These are phyloP conservation scores for Acleris laterana DNA, from an alignment of 2,888 invertebrate species.

Conservation along the genomic window DNA sequence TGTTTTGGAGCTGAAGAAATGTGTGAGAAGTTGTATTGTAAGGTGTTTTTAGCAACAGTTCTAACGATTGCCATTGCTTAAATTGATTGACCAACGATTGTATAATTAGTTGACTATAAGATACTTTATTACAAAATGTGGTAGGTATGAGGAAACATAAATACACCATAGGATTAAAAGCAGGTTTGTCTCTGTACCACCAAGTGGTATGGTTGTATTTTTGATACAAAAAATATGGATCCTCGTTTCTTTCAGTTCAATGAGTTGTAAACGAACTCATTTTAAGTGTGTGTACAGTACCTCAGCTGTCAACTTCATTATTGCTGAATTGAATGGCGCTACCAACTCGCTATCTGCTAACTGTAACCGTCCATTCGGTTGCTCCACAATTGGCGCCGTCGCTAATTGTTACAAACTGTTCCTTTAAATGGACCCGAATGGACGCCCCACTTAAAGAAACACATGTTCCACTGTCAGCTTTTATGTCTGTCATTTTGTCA, in stretches of 20 bases:
- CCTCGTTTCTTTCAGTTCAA: too few species aligned
- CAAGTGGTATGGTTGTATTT: too few species aligned
- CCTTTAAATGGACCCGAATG: conserved; percentile 56
- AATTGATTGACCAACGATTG: too few species aligned
- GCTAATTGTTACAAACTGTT: conserved; percentile 71
- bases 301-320: conserved; percentile 12
- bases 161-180: too few species aligned
- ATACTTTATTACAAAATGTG: too few species aligned
- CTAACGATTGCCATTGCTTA: neutral
- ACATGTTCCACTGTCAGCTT: conserved; percentile 20
- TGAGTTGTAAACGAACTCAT: too few species aligned
- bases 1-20: conserved; percentile 12
- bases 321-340: conserved; percentile 23
- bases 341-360: conserved; percentile 21
- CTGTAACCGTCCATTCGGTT: conserved; percentile 46
- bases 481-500: conserved; percentile 10
- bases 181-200: too few species aligned
- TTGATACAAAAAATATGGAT: too few species aligned
- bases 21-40: conserved; percentile 2
- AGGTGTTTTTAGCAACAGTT: neutral
- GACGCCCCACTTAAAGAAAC: conserved; percentile 58
- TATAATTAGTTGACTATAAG: too few species aligned
- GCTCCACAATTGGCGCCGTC: conserved; percentile 60
- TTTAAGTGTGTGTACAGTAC: neutral
- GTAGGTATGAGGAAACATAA: too few species aligned